These are phyloP conservation scores for Balanococcus diminutus DNA, from an alignment of 2,888 invertebrate species.

Conservation along the genomic window DNA sequence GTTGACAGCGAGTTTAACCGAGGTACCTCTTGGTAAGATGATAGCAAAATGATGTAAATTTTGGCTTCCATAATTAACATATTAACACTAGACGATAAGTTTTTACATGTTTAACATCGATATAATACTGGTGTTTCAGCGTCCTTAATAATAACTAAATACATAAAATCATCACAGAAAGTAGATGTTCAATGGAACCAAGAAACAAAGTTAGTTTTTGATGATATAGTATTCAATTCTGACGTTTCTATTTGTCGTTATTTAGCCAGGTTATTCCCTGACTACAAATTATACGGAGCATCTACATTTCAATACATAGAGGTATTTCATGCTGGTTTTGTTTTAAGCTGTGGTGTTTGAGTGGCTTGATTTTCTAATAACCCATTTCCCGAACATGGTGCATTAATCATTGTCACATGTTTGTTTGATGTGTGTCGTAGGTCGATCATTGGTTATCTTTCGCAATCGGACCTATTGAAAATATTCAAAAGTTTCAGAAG, in stretches of 20 bases:
- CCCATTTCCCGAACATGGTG: not conserved
- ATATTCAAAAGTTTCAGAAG: not conserved
- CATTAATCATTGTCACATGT: not conserved
- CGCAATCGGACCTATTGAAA: conserved; percentile 40
- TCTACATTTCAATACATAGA: conserved; percentile 43
- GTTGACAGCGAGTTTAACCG: not conserved
- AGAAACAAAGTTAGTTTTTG: conserved; percentile 28
- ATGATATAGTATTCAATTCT: conserved; percentile 41
- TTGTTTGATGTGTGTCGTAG: conserved; percentile 34
- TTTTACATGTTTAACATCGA: not conserved
- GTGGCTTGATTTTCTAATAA: not conserved
- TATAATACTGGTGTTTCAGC: conserved; percentile 41
- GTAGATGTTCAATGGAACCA: conserved; percentile 42
- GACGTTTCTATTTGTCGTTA: conserved; percentile 49
- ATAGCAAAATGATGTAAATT: not conserved
- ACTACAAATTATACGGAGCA: conserved; percentile 45
- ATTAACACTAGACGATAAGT: conserved; percentile 12
- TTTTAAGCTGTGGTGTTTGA: not conserved
- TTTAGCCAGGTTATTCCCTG: conserved; percentile 38
- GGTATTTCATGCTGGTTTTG: not conserved
- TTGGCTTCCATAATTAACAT: not conserved
- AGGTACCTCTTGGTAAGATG: conserved; percentile 11
- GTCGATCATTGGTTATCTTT: conserved; percentile 55
- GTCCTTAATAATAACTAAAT: conserved; percentile 32
- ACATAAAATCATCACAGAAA: conserved; percentile 17